phyloP scores from a whole-genome alignment of 2,797 vertebrate genomes.

The Astyanax mexicanus region DNA sequence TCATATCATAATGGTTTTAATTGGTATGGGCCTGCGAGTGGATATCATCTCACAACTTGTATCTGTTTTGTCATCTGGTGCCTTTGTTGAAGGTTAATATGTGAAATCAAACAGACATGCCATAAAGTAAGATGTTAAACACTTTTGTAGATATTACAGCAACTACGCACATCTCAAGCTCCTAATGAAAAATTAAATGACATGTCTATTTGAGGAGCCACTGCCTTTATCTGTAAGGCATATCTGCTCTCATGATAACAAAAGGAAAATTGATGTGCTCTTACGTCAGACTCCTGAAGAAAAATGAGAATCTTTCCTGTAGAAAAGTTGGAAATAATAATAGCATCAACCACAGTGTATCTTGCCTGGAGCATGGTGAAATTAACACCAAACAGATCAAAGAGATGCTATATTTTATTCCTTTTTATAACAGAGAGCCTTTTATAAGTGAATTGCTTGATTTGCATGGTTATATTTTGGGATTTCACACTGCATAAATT shows the following conservation, averaged over 20 bases:
- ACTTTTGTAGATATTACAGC: constrained; percentile 41
- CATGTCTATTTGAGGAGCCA: constrained; percentile 42
- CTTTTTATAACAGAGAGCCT: constrained; percentile 10
- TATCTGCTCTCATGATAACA: constrained; percentile 38
- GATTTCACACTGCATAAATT: neutral
- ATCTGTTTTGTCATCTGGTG: constrained; percentile 11
- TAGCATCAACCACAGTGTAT: constrained; percentile 8
- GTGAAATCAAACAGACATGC: constrained; percentile 50
- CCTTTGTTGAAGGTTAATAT: constrained; percentile 20
- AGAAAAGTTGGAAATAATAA: constrained; percentile 38
- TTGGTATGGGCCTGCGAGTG: constrained; percentile 1
- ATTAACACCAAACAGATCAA: constrained; percentile 24
- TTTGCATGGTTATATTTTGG: constrained; percentile 4
- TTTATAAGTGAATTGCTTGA: constrained; percentile 23
- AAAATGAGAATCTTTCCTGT: constrained; percentile 5
- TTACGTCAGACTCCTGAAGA: constrained; percentile 50
- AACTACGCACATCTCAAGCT: constrained; percentile 31
- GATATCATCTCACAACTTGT: constrained; percentile 7
- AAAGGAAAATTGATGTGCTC: constrained; percentile 45
- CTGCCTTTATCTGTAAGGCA: constrained; percentile 41
- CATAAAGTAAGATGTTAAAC: constrained; percentile 46
- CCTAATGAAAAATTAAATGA: constrained; percentile 48
- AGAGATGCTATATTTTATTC: constrained; percentile 34
- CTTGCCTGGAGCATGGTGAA: constrained; percentile 2
- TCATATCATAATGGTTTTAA: neutral